phyloP scores from a whole-genome alignment of 1,140 invertebrate genomes.

The Paracyclopina nana region DNA sequence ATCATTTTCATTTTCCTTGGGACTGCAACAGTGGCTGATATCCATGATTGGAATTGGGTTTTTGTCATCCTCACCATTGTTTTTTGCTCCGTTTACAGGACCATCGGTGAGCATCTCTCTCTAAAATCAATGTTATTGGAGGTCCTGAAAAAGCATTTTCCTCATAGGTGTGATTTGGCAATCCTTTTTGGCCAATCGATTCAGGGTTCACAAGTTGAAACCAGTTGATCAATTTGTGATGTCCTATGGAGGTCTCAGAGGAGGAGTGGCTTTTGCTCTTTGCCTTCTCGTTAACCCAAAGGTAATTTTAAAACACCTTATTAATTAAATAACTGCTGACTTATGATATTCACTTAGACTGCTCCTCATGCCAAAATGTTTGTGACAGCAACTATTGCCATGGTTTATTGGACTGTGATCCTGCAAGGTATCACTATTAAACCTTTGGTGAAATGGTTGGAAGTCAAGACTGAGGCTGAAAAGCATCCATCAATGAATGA shows the following conservation, averaged over 20 bases:
- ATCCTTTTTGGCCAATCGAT: constrained; percentile 23
- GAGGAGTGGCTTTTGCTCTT: constrained; percentile 30
- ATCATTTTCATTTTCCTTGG: constrained; percentile 41
- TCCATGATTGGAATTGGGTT: constrained; percentile 33
- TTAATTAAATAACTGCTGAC: no score
- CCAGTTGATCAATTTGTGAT: constrained; percentile 34
- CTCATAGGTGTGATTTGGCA: constrained; percentile 21
- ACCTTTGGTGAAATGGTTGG: background rate
- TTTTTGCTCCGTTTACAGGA: constrained; percentile 33
- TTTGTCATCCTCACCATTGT: constrained; percentile 34
- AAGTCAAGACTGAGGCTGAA: background rate
- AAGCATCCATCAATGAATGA: background rate
- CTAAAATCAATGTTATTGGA: background rate
- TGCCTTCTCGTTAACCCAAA: background rate
- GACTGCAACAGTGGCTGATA: constrained; percentile 34
- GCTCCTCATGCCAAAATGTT: no score
- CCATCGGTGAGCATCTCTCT: constrained; percentile 25
- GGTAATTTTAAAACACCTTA: no score
- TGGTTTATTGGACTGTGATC: background rate
- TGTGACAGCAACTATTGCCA: background rate
- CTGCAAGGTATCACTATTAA: background rate
- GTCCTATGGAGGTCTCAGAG: constrained; percentile 32
- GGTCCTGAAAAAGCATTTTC: constrained; percentile 23
- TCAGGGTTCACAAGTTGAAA: constrained; percentile 25
- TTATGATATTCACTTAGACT: no score